Percentiles rank a stretch among this genome's conserved stretches.
Evolutionary conservation across 2,797 vertebrate species (phyloP).

Genomic region (Cynodonichthys magdalenae): DNA sequence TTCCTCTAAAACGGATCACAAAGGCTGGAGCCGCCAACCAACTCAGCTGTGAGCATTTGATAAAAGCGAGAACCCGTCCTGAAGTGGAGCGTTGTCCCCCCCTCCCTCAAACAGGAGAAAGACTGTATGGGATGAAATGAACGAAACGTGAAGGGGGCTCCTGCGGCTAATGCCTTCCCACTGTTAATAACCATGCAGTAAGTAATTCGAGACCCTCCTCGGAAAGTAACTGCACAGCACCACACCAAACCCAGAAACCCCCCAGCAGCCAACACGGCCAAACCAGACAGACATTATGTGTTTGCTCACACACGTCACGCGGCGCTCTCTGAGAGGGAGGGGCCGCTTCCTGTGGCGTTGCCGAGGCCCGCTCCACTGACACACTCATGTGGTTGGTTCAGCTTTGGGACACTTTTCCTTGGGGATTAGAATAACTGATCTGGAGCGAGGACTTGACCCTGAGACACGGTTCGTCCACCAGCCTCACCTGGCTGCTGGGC

Average conservation of each 20-base stretch:
- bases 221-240: slow-evolving; percentile 73
- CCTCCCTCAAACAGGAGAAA: slow-evolving; percentile 66
- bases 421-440: slow-evolving; percentile 21
- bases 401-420: slow-evolving; percentile 10
- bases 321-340: slow-evolving; percentile 41
- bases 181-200: slow-evolving; percentile 80
- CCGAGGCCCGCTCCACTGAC: slow-evolving; percentile 18
- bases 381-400: slow-evolving; percentile 7
- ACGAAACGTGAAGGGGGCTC: slow-evolving; percentile 69
- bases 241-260: slow-evolving; percentile 47
- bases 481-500: slow-evolving; percentile 34
- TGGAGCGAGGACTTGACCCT: slow-evolving; percentile 14
- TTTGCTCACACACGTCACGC: slow-evolving; percentile 39
- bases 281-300: slow-evolving; percentile 61
- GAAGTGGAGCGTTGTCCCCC: slow-evolving; percentile 66
- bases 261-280: slow-evolving; percentile 66
- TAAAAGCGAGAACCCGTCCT: slow-evolving; percentile 63
- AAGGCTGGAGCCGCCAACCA: slow-evolving; percentile 53
- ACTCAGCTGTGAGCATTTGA: slow-evolving; percentile 55
- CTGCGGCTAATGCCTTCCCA: slow-evolving; percentile 73
- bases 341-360: slow-evolving; percentile 53
- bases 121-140: slow-evolving; percentile 75
- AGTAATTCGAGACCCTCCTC: slow-evolving; percentile 73
- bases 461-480: neutral
- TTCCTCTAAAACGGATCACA: slow-evolving; percentile 58